Conservation (phyloP, 2,888 invertebrate genomes). For the Rotaria socialis region DNA sequence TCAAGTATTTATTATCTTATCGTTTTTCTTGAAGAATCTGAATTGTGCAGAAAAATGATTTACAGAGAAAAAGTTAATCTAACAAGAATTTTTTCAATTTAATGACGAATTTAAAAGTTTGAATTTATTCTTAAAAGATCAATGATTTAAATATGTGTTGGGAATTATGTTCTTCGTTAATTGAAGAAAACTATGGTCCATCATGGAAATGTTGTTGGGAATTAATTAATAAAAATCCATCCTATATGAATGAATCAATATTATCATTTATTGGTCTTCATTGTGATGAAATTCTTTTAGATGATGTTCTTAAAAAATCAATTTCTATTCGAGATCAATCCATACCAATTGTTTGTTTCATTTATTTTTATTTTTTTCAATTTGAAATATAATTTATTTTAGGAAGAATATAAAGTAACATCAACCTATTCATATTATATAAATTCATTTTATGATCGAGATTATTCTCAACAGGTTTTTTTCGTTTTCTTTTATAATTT, state of each 20-base stretch:
- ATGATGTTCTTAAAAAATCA: background rate
- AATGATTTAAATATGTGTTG: conserved; percentile 1
- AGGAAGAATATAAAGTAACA: background rate
- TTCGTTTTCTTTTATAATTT: background rate
- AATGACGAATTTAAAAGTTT: background rate
- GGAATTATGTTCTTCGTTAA: background rate
- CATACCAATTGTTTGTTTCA: background rate
- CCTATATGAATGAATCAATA: background rate
- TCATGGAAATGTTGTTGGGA: conserved; percentile 32
- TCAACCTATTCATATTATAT: conserved; percentile 22
- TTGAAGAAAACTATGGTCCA: background rate
- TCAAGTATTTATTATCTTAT: too few species aligned
- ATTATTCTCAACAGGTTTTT: conserved; percentile 19
- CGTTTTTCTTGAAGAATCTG: too few species aligned
- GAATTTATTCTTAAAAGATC: background rate
- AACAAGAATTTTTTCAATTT: too few species aligned
- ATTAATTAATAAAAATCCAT: conserved; percentile 11
- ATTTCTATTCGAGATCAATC: background rate
- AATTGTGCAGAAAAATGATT: too few species aligned
- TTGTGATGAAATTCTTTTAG: background rate
- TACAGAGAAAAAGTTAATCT: too few species aligned
- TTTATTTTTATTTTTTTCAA: too few species aligned
- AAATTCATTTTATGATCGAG: background rate
- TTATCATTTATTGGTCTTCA: conserved; percentile 26
- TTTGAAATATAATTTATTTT: background rate